phyloP scores from a whole-genome alignment of 2,113 vertebrate genomes.

The Paralichthys olivaceus region DNA sequence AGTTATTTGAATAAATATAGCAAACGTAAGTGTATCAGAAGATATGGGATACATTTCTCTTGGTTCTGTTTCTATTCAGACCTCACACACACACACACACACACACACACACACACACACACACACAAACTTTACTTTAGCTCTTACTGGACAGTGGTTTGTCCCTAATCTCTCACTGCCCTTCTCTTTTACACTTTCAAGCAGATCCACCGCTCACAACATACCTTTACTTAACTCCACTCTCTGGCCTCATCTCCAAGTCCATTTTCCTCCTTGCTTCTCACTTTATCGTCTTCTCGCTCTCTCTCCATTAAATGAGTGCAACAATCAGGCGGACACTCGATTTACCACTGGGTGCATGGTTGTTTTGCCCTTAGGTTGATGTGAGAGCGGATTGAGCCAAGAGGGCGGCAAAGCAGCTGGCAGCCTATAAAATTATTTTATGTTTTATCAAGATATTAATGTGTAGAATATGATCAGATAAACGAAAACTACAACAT shows the following conservation, averaged over 20 bases:
- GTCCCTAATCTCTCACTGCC: slow-evolving; percentile 1
- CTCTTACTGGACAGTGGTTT: background rate
- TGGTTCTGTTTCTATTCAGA: background rate
- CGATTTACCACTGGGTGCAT: slow-evolving; percentile 48
- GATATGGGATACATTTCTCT: background rate
- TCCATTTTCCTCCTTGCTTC: slow-evolving; percentile 21
- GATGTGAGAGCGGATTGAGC: slow-evolving; percentile 25
- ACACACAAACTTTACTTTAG: slow-evolving; percentile 1
- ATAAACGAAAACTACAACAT: background rate
- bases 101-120: background rate
- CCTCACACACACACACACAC: no score
- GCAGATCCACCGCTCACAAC: background rate
- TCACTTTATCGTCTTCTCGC: slow-evolving; percentile 6
- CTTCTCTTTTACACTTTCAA: background rate
- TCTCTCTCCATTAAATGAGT: slow-evolving; percentile 45
- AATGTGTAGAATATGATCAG: background rate
- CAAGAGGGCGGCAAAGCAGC: slow-evolving; percentile 5
- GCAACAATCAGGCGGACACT: slow-evolving; percentile 36
- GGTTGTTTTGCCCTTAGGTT: slow-evolving; percentile 61
- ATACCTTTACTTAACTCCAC: no score
- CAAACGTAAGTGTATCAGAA: background rate
- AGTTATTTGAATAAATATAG: background rate
- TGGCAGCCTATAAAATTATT: slow-evolving; percentile 13
- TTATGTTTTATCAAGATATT: background rate
- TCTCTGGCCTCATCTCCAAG: background rate